Base-by-base conservation (phyloP, 2,888 invertebrate genomes). In the Mythimna ferrago region DNA sequence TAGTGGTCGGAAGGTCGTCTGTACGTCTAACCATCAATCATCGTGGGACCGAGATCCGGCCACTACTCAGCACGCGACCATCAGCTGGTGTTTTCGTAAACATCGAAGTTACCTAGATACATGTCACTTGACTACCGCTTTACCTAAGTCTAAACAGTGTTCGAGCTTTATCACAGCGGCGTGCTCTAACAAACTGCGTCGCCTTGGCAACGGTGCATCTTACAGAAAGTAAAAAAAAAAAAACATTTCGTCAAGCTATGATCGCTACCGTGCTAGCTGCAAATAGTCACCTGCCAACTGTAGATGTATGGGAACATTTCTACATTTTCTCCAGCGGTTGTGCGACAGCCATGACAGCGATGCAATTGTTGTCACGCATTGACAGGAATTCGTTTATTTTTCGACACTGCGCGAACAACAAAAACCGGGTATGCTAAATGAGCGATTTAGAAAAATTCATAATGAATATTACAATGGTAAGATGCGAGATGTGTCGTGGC, bases 271-370 rank as follows among this genome's bases (percentile, higher is more conserved):
- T 88, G 90, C 87, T 83, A 83, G 80, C 75, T 90, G 84, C 86
- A 84, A 89, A 92, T 92, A 90, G 89, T 95, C 94, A 96, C 96
- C 96, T 96, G 94, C 94, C 92, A 95, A 87, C 89, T 93, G 92
- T 95, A 93, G 93, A 94, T 93, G 90, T 92, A 94, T 89, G 94
- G 91, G 90, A 96, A 96, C 96, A 96, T 96, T 85, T 92, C 95
- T 94, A 94, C 94, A 95, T 94, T 89, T 86, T 94, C 91, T 87
- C 86, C 79, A 72, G 80, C 77, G 84, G 78, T 76, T 85, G 86
- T 86, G 86, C 86, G 86, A 80, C 88, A 83, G 81, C 87, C 82
- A 84, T 84, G 87, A 83, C 82, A 85, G 87, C 58, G 76, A 78
- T 80, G 78, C 70, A 84, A 81, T 68, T 80, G 73, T 69, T 83